Conservation (phyloP, 2,113 vertebrate species). For the Origma solitaria region DNA sequence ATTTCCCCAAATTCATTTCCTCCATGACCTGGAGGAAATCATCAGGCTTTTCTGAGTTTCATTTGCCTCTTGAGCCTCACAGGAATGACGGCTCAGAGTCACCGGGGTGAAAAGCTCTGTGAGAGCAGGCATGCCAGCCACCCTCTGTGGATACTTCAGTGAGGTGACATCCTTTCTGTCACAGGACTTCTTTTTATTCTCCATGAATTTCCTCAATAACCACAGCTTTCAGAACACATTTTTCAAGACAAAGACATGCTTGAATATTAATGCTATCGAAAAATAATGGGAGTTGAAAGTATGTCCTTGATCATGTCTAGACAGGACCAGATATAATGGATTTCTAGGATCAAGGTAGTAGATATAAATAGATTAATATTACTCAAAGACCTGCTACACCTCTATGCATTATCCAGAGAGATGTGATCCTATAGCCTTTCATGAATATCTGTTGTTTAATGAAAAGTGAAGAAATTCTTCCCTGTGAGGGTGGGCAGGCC, state of each 20-base stretch:
- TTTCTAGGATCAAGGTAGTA: conserved; percentile 29
- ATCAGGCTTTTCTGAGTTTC: background rate
- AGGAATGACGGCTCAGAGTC: background rate
- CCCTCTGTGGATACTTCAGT: background rate
- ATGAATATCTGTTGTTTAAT: background rate
- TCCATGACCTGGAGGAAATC: background rate
- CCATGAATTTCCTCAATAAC: conserved; percentile 1
- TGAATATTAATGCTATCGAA: conserved; percentile 25
- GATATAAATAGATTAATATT: conserved; percentile 45
- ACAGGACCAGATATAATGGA: conserved; percentile 27
- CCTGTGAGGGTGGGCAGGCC: background rate
- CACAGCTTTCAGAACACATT: background rate
- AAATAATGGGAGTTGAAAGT: conserved; percentile 30
- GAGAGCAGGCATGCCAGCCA: background rate
- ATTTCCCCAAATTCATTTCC: background rate
- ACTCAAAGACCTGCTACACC: background rate
- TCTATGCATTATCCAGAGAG: background rate
- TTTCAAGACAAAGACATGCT: conserved; percentile 26
- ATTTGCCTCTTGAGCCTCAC: background rate
- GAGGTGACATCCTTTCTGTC: background rate
- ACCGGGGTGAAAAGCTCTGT: background rate
- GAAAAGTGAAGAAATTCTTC: background rate
- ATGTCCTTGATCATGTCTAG: conserved; percentile 51
- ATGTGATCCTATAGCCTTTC: background rate
- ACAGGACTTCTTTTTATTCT: background rate